Conservation (phyloP, 2,888 invertebrate genomes). For the Rhagonycha lutea region DNA sequence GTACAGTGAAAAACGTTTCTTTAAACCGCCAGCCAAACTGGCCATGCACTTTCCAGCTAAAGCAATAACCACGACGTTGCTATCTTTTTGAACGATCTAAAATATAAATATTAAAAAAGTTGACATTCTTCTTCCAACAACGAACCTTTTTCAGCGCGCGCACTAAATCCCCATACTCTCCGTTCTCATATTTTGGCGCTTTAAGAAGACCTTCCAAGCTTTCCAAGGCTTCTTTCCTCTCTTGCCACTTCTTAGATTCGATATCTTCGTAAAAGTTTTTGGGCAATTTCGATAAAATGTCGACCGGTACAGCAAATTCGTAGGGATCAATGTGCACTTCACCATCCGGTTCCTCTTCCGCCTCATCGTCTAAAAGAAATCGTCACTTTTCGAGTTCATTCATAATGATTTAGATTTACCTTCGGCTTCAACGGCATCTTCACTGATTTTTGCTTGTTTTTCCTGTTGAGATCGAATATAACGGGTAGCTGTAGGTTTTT, state of each 20-base stretch:
- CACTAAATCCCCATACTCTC: conserved; percentile 91
- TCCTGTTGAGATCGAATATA: conserved; percentile 84
- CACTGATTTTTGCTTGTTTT: conserved; percentile 59
- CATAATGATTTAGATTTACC: conserved; percentile 46
- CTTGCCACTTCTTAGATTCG: conserved; percentile 96
- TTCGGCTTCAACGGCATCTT: conserved; percentile 55
- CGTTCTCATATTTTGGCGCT: conserved; percentile 84
- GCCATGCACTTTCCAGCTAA: conserved; percentile 83
- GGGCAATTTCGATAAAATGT: conserved; percentile 89
- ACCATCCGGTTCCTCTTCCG: conserved; percentile 61
- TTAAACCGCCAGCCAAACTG: conserved; percentile 81
- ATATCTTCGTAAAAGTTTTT: conserved; percentile 94
- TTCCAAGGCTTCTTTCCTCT: conserved; percentile 91
- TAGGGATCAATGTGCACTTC: conserved; percentile 79
- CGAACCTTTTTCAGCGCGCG: conserved; percentile 82
- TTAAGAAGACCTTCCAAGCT: conserved; percentile 76
- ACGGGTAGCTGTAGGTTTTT: conserved; percentile 71
- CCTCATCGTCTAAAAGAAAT: conserved; percentile 56
- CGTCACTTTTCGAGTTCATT: conserved; percentile 51
- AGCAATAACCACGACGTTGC: conserved; percentile 92
- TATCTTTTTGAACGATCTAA: conserved; percentile 89
- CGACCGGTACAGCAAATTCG: conserved; percentile 89
- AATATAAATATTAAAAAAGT: conserved; percentile 33
- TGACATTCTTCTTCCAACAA: neutral
- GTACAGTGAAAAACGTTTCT: conserved; percentile 85